These are phyloP conservation scores for Nomada ferruginata DNA, from an alignment of 2,888 invertebrate genomes.

Conservation along the genomic window DNA sequence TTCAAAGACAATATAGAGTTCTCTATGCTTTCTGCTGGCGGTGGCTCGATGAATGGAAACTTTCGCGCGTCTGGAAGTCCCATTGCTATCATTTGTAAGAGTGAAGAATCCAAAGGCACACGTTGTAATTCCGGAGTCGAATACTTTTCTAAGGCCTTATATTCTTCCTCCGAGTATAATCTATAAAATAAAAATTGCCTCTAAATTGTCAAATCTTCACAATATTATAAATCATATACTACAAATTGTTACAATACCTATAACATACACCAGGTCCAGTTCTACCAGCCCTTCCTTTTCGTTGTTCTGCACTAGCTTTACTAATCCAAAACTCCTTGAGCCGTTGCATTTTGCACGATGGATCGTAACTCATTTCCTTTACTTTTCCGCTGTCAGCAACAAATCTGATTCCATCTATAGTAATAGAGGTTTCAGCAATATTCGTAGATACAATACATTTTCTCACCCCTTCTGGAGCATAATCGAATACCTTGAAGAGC, in stretches of 20 bases:
- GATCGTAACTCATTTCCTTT: conserved; percentile 98
- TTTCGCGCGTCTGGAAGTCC: conserved; percentile 95
- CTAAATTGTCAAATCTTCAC: neutral
- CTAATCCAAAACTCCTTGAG: conserved; percentile 98
- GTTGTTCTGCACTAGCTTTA: conserved; percentile 98
- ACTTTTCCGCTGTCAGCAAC: conserved; percentile 98
- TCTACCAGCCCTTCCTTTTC: conserved; percentile 97
- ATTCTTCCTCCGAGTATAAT: conserved; percentile 93
- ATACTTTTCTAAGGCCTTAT: conserved; percentile 91
- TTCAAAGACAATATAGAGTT: conserved; percentile 94
- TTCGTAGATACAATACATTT: conserved; percentile 99
- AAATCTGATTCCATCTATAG: conserved; percentile 98
- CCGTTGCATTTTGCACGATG: conserved; percentile 94
- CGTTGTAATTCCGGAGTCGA: conserved; percentile 97
- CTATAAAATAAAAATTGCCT: conserved; percentile 82
- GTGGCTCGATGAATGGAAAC: conserved; percentile 98
- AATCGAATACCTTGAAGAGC: conserved; percentile 91
- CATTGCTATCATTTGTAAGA: conserved; percentile 96
- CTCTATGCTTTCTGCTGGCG: conserved; percentile 92
- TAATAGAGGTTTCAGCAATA: conserved; percentile 99
- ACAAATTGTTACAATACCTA: conserved; percentile 72
- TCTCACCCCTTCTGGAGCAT: conserved; percentile 96
- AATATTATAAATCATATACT: neutral
- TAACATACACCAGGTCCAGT: conserved; percentile 98
- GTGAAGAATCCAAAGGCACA: conserved; percentile 95